phyloP scores from a whole-genome alignment of 2,797 vertebrate genomes.

The Coregonus suidteri region DNA sequence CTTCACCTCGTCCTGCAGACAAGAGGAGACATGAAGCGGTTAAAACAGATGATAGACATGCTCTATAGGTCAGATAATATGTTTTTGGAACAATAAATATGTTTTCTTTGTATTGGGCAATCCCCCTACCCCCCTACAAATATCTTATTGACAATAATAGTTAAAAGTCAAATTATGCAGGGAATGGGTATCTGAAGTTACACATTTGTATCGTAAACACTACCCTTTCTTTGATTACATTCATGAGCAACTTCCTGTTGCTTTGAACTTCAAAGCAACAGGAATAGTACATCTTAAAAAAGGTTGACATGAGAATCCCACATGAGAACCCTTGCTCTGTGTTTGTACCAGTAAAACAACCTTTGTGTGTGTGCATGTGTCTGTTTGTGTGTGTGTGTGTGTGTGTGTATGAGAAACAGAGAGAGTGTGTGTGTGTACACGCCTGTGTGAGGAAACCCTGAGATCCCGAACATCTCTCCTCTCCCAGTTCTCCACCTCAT shows the following conservation, averaged over 20 bases:
- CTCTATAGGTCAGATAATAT: background rate
- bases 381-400: background rate
- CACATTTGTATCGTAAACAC: background rate
- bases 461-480: background rate
- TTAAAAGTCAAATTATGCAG: no score
- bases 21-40: constrained; percentile 24
- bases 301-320: background rate
- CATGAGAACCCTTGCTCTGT: background rate
- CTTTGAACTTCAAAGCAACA: background rate
- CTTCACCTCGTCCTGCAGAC: constrained; percentile 91
- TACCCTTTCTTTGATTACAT: background rate
- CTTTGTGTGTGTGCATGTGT: background rate
- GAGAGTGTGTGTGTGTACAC: background rate
- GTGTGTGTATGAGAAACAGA: constrained; percentile 2
- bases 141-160: background rate
- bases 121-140: background rate
- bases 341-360: background rate
- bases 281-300: background rate
- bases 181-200: background rate
- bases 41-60: background rate
- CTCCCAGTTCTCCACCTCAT: constrained; percentile 5
- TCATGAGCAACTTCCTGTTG: background rate
- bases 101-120: no score
- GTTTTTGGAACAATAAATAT: background rate
- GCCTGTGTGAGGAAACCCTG: constrained; percentile 2